A percentile compares a stretch with the other conserved stretches of the same genome.
Evolutionary conservation across 2,888 invertebrate species (phyloP).

Genomic region (Glyphotaelius pellucidus): DNA sequence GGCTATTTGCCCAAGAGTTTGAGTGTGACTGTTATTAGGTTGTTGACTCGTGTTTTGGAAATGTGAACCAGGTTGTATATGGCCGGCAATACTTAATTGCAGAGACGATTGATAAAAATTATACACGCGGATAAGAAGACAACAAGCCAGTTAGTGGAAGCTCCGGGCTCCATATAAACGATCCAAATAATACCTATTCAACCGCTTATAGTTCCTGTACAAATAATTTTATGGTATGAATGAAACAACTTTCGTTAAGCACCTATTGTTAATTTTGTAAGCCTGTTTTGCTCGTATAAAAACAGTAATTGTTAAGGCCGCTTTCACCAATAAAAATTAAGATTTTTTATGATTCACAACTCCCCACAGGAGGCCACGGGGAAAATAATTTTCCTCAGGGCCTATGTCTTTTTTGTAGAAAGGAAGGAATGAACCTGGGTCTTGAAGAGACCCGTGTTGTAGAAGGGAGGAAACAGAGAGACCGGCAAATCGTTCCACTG

Average conservation of each 20-base stretch:
- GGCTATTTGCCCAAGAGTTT: conserved; percentile 7
- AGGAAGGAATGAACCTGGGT: too few species aligned
- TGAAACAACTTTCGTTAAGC: not conserved
- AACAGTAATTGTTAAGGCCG: not conserved
- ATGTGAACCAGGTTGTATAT: conserved; percentile 43
- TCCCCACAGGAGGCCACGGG: too few species aligned
- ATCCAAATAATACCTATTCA: not conserved
- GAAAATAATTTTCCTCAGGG: too few species aligned
- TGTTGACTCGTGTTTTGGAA: conserved; percentile 32
- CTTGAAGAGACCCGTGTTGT: too few species aligned
- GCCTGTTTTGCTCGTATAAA: not conserved
- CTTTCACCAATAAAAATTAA: not conserved
- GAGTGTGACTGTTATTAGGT: conserved; percentile 22
- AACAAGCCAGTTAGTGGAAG: not conserved
- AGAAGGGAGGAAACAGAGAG: too few species aligned
- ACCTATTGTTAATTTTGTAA: not conserved
- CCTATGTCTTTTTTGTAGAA: too few species aligned
- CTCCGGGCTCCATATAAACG: not conserved
- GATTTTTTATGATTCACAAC: not conserved
- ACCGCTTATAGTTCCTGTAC: not conserved
- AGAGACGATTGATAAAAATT: conserved; percentile 3
- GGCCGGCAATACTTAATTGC: conserved; percentile 29
- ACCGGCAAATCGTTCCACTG: too few species aligned
- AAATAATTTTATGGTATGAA: not conserved
- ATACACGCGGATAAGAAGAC: not conserved